These are phyloP conservation scores for Phrixothrix hirtus DNA, from an alignment of 2,888 invertebrate species.

Conservation along the genomic window DNA sequence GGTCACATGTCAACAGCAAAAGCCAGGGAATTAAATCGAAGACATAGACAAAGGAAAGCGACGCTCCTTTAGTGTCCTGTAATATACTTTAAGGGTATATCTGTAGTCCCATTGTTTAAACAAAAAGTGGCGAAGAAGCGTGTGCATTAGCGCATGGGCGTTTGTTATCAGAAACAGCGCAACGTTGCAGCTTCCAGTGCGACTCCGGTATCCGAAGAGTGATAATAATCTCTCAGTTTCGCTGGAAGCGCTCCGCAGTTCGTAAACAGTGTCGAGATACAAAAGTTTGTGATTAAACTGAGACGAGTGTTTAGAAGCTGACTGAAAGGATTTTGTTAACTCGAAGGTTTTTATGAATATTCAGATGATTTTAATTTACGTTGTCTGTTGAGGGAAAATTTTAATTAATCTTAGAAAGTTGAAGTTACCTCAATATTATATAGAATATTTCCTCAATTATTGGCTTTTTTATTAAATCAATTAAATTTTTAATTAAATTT, in stretches of 20 bases:
- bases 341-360: background rate
- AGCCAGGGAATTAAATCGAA: background rate
- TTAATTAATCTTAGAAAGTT: too few relatives aligned
- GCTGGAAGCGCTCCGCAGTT: background rate
- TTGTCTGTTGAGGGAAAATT: too few relatives aligned
- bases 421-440: too few relatives aligned
- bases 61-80: background rate
- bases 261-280: background rate
- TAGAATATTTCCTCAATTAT: too few relatives aligned
- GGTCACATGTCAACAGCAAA: background rate
- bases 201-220: slow-evolving; percentile 11
- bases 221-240: slow-evolving; percentile 3
- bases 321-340: background rate
- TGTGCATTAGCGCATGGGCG: slow-evolving; percentile 24
- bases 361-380: background rate
- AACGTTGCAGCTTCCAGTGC: slow-evolving; percentile 21
- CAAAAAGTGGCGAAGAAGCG: slow-evolving; percentile 13
- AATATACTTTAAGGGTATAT: slow-evolving; percentile 9
- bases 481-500: too few relatives aligned
- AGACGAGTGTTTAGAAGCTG: background rate
- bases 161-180: slow-evolving; percentile 14
- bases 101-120: slow-evolving; percentile 10
- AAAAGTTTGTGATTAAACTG: background rate
- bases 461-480: too few relatives aligned
- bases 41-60: background rate